These are phyloP conservation scores for Darevskia nairensis DNA, from an alignment of 2,797 vertebrate genomes.

Conservation along the genomic window DNA sequence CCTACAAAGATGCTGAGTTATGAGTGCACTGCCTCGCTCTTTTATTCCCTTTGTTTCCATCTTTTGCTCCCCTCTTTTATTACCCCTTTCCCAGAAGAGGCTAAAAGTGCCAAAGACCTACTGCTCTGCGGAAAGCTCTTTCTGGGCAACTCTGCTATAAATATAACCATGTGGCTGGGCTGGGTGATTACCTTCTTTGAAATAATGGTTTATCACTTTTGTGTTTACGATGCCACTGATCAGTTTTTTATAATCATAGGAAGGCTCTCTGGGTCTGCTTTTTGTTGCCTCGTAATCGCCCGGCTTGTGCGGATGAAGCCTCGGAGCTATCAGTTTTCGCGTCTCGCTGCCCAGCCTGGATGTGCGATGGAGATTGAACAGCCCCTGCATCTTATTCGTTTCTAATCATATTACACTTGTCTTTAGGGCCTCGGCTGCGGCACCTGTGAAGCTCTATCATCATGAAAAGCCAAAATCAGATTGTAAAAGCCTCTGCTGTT, in stretches of 20 bases:
- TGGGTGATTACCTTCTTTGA: neutral
- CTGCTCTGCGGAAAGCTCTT: neutral
- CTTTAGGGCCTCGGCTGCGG: slow-evolving; percentile 30
- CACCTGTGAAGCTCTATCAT: slow-evolving; percentile 30
- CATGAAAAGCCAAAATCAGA: slow-evolving; percentile 36
- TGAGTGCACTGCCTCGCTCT: neutral
- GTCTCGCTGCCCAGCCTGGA: neutral
- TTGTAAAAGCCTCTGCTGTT: slow-evolving; percentile 21
- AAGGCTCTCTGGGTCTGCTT: neutral
- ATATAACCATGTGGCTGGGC: neutral
- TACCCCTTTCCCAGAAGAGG: neutral
- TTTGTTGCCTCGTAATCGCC: slow-evolving; percentile 10
- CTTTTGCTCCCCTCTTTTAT: neutral
- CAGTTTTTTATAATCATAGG: slow-evolving; percentile 25
- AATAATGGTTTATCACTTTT: neutral
- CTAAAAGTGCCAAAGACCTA: slow-evolving; percentile 11
- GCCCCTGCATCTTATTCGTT: neutral
- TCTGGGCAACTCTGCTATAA: neutral
- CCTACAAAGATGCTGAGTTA: neutral
- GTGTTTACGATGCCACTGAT: slow-evolving; percentile 8
- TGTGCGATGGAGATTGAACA: neutral
- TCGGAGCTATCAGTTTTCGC: neutral
- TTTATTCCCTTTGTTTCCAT: neutral
- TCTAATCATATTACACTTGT: neutral
- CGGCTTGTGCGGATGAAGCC: slow-evolving; percentile 10